Conservation (phyloP, 2,888 invertebrate species). For the Rotaria sp. region DNA sequence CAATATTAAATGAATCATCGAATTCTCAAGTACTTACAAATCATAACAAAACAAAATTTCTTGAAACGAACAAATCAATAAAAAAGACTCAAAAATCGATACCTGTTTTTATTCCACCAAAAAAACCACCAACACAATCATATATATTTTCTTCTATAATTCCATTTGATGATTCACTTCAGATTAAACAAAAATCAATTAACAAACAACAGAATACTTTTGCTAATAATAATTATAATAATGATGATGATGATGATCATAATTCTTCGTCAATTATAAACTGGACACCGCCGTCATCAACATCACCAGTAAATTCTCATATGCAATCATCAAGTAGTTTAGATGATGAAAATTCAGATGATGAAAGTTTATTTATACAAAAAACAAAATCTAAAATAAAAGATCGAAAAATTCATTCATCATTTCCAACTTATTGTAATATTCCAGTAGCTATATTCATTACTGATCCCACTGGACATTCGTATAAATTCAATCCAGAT, state of each 20-base stretch:
- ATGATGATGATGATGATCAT: neutral
- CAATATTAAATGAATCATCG: neutral
- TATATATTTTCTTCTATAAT: neutral
- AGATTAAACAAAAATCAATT: neutral
- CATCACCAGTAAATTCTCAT: neutral
- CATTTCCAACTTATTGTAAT: neutral
- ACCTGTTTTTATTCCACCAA: neutral
- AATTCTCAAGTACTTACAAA: neutral
- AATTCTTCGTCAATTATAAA: neutral
- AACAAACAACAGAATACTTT: neutral
- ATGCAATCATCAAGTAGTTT: neutral
- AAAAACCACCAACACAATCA: neutral
- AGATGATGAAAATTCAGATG: neutral
- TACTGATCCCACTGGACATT: conserved; percentile 15
- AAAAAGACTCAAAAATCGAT: neutral
- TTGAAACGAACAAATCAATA: neutral
- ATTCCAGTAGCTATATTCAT: neutral
- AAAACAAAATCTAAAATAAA: neutral
- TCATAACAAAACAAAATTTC: neutral
- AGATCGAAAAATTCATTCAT: neutral
- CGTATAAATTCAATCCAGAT: neutral
- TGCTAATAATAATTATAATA: too few relatives aligned
- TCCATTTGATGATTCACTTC: neutral
- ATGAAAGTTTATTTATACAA: conserved; percentile 1
- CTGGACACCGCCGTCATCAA: neutral